Conservation (phyloP, 2,888 invertebrate genomes). For the Agrilus mali region DNA sequence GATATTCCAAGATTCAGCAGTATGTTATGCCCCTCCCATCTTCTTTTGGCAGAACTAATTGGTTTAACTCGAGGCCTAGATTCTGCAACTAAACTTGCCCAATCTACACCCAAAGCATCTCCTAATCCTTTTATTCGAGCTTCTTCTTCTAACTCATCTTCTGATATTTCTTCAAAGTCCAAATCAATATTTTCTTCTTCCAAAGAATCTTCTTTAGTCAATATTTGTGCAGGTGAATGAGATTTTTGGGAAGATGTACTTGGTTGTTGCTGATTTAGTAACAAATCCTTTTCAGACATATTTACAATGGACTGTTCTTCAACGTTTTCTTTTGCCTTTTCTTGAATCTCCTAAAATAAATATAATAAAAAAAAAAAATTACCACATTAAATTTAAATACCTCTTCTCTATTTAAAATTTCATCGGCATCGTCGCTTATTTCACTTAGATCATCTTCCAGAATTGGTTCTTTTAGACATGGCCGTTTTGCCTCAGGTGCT, state of each 20-base stretch:
- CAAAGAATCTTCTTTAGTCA: slow-evolving; percentile 37
- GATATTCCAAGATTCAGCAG: slow-evolving; percentile 73
- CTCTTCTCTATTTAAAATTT: slow-evolving; percentile 71
- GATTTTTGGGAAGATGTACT: slow-evolving; percentile 21
- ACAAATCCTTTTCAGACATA: slow-evolving; percentile 12
- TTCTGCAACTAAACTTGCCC: slow-evolving; percentile 80
- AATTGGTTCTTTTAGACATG: slow-evolving; percentile 29
- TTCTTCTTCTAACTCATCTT: slow-evolving; percentile 79
- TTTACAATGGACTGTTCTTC: slow-evolving; percentile 5
- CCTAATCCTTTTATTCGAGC: slow-evolving; percentile 62
- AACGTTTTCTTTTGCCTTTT: slow-evolving; percentile 9
- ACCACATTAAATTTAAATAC: slow-evolving; percentile 16
- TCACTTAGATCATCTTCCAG: slow-evolving; percentile 68
- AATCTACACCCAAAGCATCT: slow-evolving; percentile 91
- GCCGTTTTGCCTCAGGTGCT: slow-evolving; percentile 37
- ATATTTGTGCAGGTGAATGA: slow-evolving; percentile 21
- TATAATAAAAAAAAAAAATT: neutral
- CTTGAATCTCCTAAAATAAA: slow-evolving; percentile 17
- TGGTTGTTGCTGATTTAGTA: slow-evolving; percentile 20
- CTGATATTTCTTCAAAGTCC: slow-evolving; percentile 83
- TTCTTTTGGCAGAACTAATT: slow-evolving; percentile 49
- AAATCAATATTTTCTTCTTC: slow-evolving; percentile 64
- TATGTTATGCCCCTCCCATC: slow-evolving; percentile 71
- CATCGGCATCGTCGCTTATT: slow-evolving; percentile 81
- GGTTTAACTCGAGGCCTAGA: slow-evolving; percentile 45